Base-by-base conservation (phyloP, 2,888 invertebrate species). In the Junonia oenone region DNA sequence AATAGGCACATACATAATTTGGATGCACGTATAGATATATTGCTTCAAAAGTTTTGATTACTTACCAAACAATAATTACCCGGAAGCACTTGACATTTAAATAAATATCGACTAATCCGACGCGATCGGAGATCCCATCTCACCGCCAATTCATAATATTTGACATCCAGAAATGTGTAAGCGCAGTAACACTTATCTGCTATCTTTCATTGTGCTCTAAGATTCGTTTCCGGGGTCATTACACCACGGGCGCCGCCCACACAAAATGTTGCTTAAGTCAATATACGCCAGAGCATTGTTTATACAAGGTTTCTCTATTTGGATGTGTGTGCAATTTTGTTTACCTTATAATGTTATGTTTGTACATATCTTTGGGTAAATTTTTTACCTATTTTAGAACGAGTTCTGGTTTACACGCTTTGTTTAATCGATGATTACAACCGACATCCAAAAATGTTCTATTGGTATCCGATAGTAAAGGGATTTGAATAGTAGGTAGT, bases 151-250 rank as follows among this genome's bases (percentile, higher is more conserved):
- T 40, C 31, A 40, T 33, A 53, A 22, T 47, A 53, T 40, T 53
- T 53, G 53, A 53, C 53, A 53, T 53, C 53, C 31, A 26, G 40
- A 47, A 48, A 43, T 43, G 6, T 31, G 53, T 53, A 53, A 53
- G 47, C 53, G 22, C 31, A 31, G 31, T 50, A 55, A 45, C 50
- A 59, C 51, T 61, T 52, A 55, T 61, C 53, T 50, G 54, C 37
- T 51, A 55, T 58, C 43, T 45, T 47, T 40, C 33, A 50, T 46
- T 58, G 47, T 58, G 29, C 43, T 45, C 35, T 43, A 43, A 58
- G 71, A 75, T 72, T 74, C 68, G 73, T 77, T 75, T 68, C 68
- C 76, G 75, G 73, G 82, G 82, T 79, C 81, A 68, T 72, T 74
- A 71, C 72, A 74, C 81, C 63, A 54, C 65, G 22, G 66, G 51